phyloP scores from a whole-genome alignment of 2,113 vertebrate species.

The Salminus brasiliensis region DNA sequence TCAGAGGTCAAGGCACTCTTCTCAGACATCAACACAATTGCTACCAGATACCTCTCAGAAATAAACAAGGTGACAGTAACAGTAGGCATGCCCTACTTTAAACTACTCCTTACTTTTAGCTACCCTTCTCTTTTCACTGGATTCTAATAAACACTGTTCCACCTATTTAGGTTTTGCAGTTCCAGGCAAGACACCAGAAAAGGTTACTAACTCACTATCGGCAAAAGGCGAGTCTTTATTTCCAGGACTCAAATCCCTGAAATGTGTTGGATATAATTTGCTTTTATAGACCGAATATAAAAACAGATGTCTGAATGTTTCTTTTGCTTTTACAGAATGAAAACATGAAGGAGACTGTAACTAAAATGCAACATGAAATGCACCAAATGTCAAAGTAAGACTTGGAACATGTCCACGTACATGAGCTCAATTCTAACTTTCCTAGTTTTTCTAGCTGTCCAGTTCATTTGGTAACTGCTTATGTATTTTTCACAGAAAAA shows the following conservation, averaged over 20 bases:
- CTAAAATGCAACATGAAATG: conserved; percentile 78
- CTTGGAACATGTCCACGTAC: too few species aligned
- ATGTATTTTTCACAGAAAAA: conserved; percentile 64
- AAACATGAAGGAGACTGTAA: conserved; percentile 81
- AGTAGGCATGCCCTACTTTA: background rate
- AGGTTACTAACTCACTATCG: conserved; percentile 77
- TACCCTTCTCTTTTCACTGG: too few species aligned
- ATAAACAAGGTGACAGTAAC: conserved; percentile 78
- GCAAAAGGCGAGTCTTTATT: conserved; percentile 79
- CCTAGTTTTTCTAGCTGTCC: too few species aligned
- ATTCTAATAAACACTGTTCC: too few species aligned
- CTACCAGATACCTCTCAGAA: conserved; percentile 81
- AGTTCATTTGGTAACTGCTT: background rate
- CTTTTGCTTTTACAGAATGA: conserved; percentile 68
- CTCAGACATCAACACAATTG: conserved; percentile 76
- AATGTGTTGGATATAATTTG: background rate
- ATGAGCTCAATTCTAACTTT: too few species aligned
- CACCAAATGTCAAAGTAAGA: conserved; percentile 82
- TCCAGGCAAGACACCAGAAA: conserved; percentile 86
- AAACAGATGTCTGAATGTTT: background rate
- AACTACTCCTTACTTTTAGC: too few species aligned
- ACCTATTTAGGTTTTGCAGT: conserved; percentile 80
- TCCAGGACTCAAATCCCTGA: background rate
- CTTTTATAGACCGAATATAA: conserved; percentile 19
- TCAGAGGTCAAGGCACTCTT: conserved; percentile 86